Conservation (phyloP, 2,888 invertebrate genomes). For the Cerceris ruficornis region DNA sequence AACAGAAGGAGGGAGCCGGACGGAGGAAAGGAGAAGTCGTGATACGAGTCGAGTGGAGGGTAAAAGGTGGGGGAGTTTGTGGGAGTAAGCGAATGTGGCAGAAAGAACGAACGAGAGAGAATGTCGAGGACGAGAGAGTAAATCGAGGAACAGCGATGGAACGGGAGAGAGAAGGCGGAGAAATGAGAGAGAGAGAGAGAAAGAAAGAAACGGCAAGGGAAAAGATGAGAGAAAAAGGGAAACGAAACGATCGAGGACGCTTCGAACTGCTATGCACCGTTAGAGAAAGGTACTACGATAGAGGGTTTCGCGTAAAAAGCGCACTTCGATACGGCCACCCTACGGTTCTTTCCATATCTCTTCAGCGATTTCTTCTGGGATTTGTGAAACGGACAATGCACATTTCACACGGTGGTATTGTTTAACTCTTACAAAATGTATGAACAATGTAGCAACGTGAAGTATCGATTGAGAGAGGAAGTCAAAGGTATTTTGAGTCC, state of each 20-base stretch:
- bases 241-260: conserved; percentile 2
- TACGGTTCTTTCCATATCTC: too few relatives aligned
- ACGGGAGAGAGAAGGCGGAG: conserved; percentile 48
- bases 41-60: conserved; percentile 37
- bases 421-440: too few relatives aligned
- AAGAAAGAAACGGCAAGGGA: conserved; percentile 9
- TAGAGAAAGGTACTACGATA: conserved; percentile 1
- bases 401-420: too few relatives aligned
- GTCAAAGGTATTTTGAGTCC: too few relatives aligned
- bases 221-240: conserved; percentile 10
- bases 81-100: conserved; percentile 42
- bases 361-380: too few relatives aligned
- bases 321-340: neutral
- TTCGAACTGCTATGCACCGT: conserved; percentile 15
- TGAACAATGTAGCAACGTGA: too few relatives aligned
- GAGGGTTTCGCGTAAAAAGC: conserved; percentile 13
- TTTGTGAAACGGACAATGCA: too few relatives aligned
- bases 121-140: conserved; percentile 20
- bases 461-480: too few relatives aligned
- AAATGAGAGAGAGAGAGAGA: conserved; percentile 14
- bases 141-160: conserved; percentile 29
- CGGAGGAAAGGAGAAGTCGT: conserved; percentile 10
- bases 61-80: conserved; percentile 48
- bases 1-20: conserved; percentile 18
- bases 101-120: conserved; percentile 28